Evolutionary conservation across 2,113 vertebrate species (phyloP).

Genomic region (Eidolon helvum): DNA sequence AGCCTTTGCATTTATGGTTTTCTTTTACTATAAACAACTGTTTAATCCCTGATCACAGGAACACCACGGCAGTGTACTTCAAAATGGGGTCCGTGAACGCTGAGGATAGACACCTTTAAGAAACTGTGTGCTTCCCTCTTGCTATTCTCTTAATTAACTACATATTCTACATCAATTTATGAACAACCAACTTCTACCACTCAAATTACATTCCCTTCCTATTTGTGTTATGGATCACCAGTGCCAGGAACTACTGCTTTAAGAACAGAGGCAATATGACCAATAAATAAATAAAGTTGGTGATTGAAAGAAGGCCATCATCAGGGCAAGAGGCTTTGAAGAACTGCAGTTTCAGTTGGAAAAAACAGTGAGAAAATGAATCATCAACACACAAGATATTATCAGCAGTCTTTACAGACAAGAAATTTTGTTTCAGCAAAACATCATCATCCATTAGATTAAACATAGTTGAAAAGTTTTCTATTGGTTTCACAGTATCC

Average conservation of each 20-base stretch:
- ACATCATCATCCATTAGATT: neutral
- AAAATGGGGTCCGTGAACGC: neutral
- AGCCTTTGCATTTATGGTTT: neutral
- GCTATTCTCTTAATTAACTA: neutral
- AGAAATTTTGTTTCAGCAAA: constrained; percentile 13
- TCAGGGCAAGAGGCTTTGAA: neutral
- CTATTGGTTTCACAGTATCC: neutral
- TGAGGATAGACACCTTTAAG: neutral
- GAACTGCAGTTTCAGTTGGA: neutral
- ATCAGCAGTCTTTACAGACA: neutral
- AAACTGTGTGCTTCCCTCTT: neutral
- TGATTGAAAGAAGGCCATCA: neutral
- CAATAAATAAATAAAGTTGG: neutral
- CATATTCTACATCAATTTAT: neutral
- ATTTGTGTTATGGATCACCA: neutral
- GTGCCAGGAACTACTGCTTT: neutral
- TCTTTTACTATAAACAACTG: neutral
- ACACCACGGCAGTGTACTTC: fast-evolving
- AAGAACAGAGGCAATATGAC: neutral
- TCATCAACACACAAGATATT: neutral
- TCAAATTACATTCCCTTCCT: neutral
- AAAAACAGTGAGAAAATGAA: constrained; percentile 12
- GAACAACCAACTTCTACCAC: neutral
- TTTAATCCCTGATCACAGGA: neutral
- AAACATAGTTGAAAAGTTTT: neutral